Percentiles rank a stretch among this genome's conserved stretches.
These are phyloP conservation scores for Dicyrtoma fusca DNA, from an alignment of 2,888 invertebrate species.

Conservation along the genomic window DNA sequence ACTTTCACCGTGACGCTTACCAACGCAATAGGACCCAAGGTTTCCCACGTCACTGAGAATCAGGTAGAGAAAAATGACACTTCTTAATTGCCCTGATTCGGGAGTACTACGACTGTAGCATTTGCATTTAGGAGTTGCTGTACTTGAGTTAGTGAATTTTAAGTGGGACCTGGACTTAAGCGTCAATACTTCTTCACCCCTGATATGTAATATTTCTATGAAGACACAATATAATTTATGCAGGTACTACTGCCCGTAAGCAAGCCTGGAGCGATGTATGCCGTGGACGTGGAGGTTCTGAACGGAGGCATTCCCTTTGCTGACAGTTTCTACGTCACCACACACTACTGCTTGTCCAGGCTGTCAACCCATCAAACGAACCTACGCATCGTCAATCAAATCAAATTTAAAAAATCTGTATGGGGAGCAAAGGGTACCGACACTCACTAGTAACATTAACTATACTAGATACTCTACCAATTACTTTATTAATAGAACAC, in stretches of 20 bases:
- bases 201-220: too few species aligned
- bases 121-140: not conserved
- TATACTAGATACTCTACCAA: not conserved
- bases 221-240: not conserved
- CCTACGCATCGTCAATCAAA: conserved; percentile 72
- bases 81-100: not conserved
- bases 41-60: conserved; percentile 82
- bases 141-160: too few species aligned
- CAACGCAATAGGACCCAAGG: conserved; percentile 88
- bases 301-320: conserved; percentile 96
- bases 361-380: conserved; percentile 68
- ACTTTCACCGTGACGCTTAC: conserved; percentile 81
- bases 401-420: conserved; percentile 87
- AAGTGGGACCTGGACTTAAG: too few species aligned
- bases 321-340: conserved; percentile 84
- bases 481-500: too few species aligned
- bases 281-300: conserved; percentile 81
- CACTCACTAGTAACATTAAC: too few species aligned
- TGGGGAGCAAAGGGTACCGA: conserved; percentile 92
- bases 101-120: not conserved
- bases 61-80: conserved; percentile 67
- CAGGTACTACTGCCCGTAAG: conserved; percentile 82
- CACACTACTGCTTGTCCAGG: conserved; percentile 84
- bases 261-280: conserved; percentile 81
- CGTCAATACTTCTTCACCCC: too few species aligned